These are phyloP conservation scores for Tricholauxania praeusta DNA, from an alignment of 2,888 invertebrate species.

Conservation along the genomic window DNA sequence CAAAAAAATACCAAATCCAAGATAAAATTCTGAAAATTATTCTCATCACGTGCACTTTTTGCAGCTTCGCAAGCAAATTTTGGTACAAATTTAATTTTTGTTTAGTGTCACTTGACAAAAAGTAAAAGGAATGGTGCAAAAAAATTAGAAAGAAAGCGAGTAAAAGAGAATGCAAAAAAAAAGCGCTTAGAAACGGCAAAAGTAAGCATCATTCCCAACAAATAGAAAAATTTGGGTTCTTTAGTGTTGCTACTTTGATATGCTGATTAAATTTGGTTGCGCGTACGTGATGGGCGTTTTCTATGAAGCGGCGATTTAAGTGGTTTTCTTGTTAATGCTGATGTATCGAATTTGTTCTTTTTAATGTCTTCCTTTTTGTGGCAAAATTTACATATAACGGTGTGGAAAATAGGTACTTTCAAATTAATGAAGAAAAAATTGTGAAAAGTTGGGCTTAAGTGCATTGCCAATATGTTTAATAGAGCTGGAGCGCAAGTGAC, in stretches of 20 bases:
- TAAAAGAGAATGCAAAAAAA: neutral
- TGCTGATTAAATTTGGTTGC: conserved; percentile 36
- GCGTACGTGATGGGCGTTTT: conserved; percentile 31
- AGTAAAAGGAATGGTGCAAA: conserved; percentile 7
- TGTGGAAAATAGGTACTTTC: too few relatives aligned
- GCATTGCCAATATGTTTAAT: too few relatives aligned
- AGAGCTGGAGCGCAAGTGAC: too few relatives aligned
- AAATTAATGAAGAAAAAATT: too few relatives aligned
- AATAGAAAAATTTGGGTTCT: conserved; percentile 27
- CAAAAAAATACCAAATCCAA: conserved; percentile 21
- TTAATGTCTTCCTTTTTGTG: too few relatives aligned
- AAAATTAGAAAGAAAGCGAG: neutral
- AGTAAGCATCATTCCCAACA: neutral
- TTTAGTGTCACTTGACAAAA: conserved; percentile 30
- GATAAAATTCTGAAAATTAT: conserved; percentile 27
- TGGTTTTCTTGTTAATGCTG: too few relatives aligned
- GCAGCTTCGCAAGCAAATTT: conserved; percentile 27
- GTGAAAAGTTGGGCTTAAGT: too few relatives aligned
- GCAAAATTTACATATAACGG: too few relatives aligned
- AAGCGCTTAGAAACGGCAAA: neutral
- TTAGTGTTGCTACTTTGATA: conserved; percentile 32
- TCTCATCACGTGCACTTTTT: conserved; percentile 34
- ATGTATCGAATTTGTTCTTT: too few relatives aligned
- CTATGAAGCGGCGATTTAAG: neutral
- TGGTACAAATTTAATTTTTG: conserved; percentile 35